Base-by-base conservation (phyloP, 2,113 vertebrate genomes). In the Merops nubicus region DNA sequence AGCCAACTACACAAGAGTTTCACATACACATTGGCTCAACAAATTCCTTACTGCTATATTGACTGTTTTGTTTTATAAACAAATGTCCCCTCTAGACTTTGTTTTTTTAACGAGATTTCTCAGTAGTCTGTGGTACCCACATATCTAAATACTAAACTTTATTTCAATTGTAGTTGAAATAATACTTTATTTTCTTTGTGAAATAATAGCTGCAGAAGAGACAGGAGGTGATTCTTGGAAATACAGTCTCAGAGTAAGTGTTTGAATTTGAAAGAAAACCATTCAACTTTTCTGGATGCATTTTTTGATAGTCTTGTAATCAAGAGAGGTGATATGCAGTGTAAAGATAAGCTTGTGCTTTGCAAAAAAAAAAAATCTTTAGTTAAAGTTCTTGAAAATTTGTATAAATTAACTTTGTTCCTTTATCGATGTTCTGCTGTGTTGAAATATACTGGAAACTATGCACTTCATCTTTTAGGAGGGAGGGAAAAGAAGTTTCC, bases 161-260 rank as follows among this genome's bases (percentile, higher is more conserved):
- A 6, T 92, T 80, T 91, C 67, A 85, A 65, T 15, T 3, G 6
- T 33, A 50, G 17, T 18, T 64, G 48, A 89, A 77, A 75, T 96
- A 89, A 89, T 72, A 12, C 3, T 67, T 76, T 43, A 53, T 81
- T 91, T 72, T 82, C 3, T 80, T 73, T 69, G 5, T 94, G 63
- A 68, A 97, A 98, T 97, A 64, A 73, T 60, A 98, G 98, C 99
- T 97, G 99, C 99, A 73, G 99, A 99, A 98, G 99, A 99, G 97
- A 99, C 98, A 21, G 99, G 99, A 94, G 99, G 99, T 33, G 99
- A 99, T 98, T 99, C 99, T 72, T 99, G 99, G 99, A 99, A 99
- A 96, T 99, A 99, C 94, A 99, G 99, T 98, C 98, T 99, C 56
- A 98, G 99, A 97, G 99, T 99, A 98, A 98, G 99, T 98, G 38